Conservation (phyloP, 2,113 vertebrate genomes). For the Toxostoma redivivum region DNA sequence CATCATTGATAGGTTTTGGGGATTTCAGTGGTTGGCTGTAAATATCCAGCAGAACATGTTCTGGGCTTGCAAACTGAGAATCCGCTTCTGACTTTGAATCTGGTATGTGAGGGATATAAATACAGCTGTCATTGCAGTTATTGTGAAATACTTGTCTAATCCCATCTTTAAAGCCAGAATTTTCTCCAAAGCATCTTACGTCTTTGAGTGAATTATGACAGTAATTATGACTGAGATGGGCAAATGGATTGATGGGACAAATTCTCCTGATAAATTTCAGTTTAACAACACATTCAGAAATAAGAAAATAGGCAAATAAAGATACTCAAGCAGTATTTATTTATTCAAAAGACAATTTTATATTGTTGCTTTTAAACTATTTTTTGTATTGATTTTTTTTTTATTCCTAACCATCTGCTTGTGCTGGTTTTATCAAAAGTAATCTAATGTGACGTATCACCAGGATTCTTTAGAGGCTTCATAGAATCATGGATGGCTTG, state of each 20-base stretch:
- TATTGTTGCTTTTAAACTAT: not conserved
- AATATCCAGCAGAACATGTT: not conserved
- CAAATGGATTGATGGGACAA: not conserved
- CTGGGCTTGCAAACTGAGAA: not conserved
- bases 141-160: not conserved
- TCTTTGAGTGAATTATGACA: not conserved
- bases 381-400: not conserved
- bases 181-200: not conserved
- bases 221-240: not conserved
- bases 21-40: not conserved
- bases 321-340: not conserved
- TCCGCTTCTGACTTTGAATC: not conserved
- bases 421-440: not conserved
- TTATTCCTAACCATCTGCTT: not conserved
- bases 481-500: not conserved
- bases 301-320: not conserved
- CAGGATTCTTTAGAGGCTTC: not conserved
- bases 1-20: not conserved
- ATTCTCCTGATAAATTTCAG: not conserved
- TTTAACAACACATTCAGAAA: not conserved
- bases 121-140: not conserved
- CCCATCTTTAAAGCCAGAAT: not conserved
- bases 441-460: not conserved
- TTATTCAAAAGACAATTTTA: not conserved
- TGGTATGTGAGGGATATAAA: not conserved